Evolutionary conservation across 2,113 vertebrate genomes (phyloP).

Genomic region (Rhagologus leucostigma): DNA sequence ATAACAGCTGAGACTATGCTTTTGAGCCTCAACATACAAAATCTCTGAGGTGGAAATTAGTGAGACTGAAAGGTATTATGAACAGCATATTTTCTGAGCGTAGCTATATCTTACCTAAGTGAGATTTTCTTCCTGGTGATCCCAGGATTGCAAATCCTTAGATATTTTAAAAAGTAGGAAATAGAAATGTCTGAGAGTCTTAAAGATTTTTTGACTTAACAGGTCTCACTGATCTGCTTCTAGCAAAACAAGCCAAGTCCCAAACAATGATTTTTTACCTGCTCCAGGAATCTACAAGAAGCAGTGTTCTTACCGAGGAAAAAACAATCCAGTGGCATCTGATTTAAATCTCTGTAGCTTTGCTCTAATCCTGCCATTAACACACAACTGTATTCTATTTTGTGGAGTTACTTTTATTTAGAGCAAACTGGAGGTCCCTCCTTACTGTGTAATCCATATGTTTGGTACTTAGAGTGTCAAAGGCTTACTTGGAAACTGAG

Average conservation of each 20-base stretch:
- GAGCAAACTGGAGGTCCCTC: background rate
- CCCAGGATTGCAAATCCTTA: slow-evolving; percentile 1
- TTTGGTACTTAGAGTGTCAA: background rate
- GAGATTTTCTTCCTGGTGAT: slow-evolving; percentile 4
- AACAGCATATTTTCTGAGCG: slow-evolving; percentile 24
- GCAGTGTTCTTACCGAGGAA: background rate
- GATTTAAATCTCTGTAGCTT: background rate
- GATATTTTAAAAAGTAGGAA: background rate
- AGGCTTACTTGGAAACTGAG: background rate
- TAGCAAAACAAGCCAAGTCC: background rate
- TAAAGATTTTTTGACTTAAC: background rate
- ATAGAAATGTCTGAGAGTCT: background rate
- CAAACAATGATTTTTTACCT: background rate
- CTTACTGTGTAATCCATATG: background rate
- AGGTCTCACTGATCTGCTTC: background rate
- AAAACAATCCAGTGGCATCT: background rate
- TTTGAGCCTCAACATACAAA: slow-evolving; percentile 2
- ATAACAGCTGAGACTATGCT: background rate
- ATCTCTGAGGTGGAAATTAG: slow-evolving; percentile 50
- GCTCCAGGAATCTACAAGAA: background rate
- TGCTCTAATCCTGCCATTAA: background rate
- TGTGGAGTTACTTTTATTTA: background rate
- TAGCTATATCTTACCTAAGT: background rate
- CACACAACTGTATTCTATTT: background rate
- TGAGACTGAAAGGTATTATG: slow-evolving; percentile 33